Conservation (phyloP, 2,113 vertebrate genomes). For the Puffinus mauretanicus region DNA sequence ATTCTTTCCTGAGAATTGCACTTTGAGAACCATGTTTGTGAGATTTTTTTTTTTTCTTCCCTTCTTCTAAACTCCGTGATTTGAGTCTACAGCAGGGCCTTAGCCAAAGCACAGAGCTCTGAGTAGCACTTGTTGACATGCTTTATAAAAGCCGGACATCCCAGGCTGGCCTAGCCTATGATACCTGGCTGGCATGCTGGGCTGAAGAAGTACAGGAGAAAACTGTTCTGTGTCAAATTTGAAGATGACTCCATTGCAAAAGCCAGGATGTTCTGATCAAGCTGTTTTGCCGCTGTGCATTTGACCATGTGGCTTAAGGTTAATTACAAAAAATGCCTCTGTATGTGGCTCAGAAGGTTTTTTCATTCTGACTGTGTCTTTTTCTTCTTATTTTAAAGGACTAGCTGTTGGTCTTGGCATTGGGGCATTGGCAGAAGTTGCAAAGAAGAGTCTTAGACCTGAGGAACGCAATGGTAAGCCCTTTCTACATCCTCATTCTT, state of each 20-base stretch:
- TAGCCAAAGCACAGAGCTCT: not conserved
- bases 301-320: not conserved
- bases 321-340: not conserved
- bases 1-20: not conserved
- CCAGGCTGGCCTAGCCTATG: not conserved
- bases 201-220: not conserved
- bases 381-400: conserved; percentile 72
- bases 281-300: not conserved
- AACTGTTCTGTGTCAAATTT: not conserved
- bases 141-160: not conserved
- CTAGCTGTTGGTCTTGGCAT: conserved; percentile 93
- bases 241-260: not conserved
- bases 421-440: conserved; percentile 92
- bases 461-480: conserved; percentile 80
- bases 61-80: not conserved
- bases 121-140: not conserved
- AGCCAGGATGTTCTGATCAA: not conserved
- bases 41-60: not conserved
- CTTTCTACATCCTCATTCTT: not conserved
- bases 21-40: not conserved
- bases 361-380: not conserved
- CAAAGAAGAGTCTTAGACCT: conserved; percentile 89
- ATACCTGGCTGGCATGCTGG: not conserved
- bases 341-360: not conserved
- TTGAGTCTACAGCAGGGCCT: not conserved